These are phyloP conservation scores for Psix sp. DNA, from an alignment of 1,140 invertebrate species.

Conservation along the genomic window DNA sequence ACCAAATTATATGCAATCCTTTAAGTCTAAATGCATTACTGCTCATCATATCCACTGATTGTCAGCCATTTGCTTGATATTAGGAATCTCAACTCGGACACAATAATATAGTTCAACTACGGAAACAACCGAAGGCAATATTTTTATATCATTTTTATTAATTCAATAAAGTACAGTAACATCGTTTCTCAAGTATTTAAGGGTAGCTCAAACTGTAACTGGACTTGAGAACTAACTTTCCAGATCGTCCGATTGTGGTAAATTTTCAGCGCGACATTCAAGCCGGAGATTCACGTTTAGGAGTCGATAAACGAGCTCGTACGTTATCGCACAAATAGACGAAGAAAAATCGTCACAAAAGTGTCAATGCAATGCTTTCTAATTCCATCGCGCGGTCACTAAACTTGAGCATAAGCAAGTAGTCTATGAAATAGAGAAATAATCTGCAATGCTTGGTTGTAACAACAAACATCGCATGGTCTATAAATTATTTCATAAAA, in stretches of 20 bases:
- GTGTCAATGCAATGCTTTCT: conserved; percentile 61
- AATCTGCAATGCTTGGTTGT: conserved; percentile 19
- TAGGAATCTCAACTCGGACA: too few species aligned
- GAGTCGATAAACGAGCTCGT: conserved; percentile 33
- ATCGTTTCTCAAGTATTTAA: too few species aligned
- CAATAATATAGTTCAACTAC: too few species aligned
- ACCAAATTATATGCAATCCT: conserved; percentile 37
- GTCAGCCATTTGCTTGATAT: conserved; percentile 18
- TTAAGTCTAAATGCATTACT: conserved; percentile 15
- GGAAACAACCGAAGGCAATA: too few species aligned
- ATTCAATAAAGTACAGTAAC: too few species aligned
- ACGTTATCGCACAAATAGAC: conserved; percentile 39
- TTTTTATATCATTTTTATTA: too few species aligned
- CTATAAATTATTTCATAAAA: conserved; percentile 7
- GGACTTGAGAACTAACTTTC: conserved; percentile 16
- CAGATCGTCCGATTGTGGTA: conserved; percentile 24
- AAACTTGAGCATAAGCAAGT: conserved; percentile 50
- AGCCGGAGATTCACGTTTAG: conserved; percentile 14
- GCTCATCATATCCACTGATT: conserved; percentile 9
- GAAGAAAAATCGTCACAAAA: conserved; percentile 55
- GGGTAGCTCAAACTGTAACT: too few species aligned
- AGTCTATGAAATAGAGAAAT: conserved; percentile 22
- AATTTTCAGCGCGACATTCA: conserved; percentile 32
- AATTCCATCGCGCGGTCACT: conserved; percentile 59
- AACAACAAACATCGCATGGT: conserved; percentile 1